Evolutionary conservation across 2,797 vertebrate genomes (phyloP).

Genomic region (Micropoecilia bifurca): DNA sequence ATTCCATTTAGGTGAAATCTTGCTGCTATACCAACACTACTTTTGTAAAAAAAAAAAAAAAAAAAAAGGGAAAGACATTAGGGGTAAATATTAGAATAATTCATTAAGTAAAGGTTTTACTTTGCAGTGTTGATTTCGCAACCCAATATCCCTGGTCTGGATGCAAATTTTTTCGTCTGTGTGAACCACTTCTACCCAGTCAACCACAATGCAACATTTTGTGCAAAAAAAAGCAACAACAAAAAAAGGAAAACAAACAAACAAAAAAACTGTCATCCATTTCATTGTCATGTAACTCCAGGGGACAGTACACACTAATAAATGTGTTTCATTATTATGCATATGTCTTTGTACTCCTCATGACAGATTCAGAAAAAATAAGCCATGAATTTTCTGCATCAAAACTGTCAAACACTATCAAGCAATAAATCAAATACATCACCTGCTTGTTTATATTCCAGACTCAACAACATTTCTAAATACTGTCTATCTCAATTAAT

Average conservation of each 20-base stretch:
- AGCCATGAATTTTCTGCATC: constrained; percentile 79
- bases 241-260: constrained; percentile 50
- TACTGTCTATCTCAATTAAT: constrained; percentile 81
- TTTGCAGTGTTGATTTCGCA: not conserved
- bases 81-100: not conserved
- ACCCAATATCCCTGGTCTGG: constrained; percentile 21
- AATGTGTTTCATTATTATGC: constrained; percentile 86
- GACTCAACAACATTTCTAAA: constrained; percentile 76
- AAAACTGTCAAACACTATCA: constrained; percentile 77
- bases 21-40: not conserved
- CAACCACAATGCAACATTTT: constrained; percentile 70
- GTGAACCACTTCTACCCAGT: constrained; percentile 54
- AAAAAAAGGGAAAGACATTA: not conserved
- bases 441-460: constrained; percentile 82
- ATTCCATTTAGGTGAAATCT: constrained; percentile 1
- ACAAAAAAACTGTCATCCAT: constrained; percentile 76
- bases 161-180: constrained; percentile 47
- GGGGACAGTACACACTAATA: constrained; percentile 84
- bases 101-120: not conserved
- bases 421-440: constrained; percentile 82
- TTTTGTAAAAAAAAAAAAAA: not conserved
- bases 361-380: constrained; percentile 82
- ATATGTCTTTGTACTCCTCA: constrained; percentile 82
- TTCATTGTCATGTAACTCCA: constrained; percentile 84
- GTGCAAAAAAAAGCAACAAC: constrained; percentile 12